phyloP scores from a whole-genome alignment of 2,888 invertebrate species.

The Pollenia labialis region DNA sequence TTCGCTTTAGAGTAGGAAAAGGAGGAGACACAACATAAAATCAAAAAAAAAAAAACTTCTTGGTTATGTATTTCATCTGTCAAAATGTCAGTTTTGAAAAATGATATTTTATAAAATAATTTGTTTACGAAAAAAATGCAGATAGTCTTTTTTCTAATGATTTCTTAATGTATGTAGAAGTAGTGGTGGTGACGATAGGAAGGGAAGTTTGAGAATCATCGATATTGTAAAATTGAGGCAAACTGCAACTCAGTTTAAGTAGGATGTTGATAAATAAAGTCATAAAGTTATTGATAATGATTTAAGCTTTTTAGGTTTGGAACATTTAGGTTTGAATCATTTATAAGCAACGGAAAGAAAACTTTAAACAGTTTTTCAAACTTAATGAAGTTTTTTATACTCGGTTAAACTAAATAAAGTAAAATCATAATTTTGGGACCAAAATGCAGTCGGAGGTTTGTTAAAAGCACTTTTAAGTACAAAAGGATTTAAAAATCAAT shows the following conservation, averaged over 20 bases:
- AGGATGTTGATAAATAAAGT: conserved; percentile 59
- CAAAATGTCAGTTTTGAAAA: conserved; percentile 72
- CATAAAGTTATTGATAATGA: conserved; percentile 56
- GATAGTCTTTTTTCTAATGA: conserved; percentile 56
- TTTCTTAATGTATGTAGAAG: conserved; percentile 11
- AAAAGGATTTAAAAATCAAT: too few relatives aligned
- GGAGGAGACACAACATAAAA: conserved; percentile 13
- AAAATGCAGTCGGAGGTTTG: too few relatives aligned
- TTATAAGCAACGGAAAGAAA: neutral
- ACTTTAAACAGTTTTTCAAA: neutral
- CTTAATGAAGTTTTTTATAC: too few relatives aligned
- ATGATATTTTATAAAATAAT: conserved; percentile 68
- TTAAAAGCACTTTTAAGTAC: too few relatives aligned
- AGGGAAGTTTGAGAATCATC: conserved; percentile 39
- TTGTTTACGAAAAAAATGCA: conserved; percentile 48
- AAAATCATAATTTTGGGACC: too few relatives aligned
- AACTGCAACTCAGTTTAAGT: conserved; percentile 14
- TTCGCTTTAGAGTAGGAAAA: conserved; percentile 22
- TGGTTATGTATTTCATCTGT: conserved; percentile 72
- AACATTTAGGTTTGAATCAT: neutral
- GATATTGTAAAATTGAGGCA: neutral
- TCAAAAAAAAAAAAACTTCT: conserved; percentile 39
- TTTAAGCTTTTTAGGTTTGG: neutral
- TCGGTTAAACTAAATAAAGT: too few relatives aligned
- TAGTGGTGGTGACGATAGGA: conserved; percentile 37